Evolutionary conservation across 1,140 invertebrate species (phyloP).

Genomic region (Ceratina calcarata): DNA sequence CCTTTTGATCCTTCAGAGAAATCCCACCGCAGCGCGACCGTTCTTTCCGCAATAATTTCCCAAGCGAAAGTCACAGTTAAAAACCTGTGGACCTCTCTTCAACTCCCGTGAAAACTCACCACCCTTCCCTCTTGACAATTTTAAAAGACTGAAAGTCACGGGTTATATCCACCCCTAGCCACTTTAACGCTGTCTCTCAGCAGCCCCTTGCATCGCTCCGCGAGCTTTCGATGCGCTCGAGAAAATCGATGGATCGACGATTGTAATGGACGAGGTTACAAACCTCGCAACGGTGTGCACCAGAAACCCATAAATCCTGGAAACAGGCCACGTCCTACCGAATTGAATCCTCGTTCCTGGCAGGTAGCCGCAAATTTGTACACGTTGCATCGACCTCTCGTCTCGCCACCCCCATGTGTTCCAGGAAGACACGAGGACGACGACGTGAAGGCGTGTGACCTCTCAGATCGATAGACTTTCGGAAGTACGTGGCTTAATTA

Average conservation of each 20-base stretch:
- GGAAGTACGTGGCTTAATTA: too few species aligned
- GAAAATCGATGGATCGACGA: conserved; percentile 32
- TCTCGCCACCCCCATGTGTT: background rate
- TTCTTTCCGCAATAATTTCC: background rate
- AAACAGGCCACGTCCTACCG: background rate
- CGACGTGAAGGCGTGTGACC: background rate
- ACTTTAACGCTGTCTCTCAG: conserved; percentile 13
- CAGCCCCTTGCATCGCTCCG: background rate
- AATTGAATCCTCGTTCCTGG: conserved; percentile 44
- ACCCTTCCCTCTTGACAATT: conserved; percentile 1
- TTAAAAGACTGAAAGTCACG: conserved; percentile 15
- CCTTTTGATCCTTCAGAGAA: background rate
- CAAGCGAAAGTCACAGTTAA: background rate
- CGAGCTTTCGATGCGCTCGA: background rate
- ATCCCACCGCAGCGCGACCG: background rate
- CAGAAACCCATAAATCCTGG: conserved; percentile 30
- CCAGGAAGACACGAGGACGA: background rate
- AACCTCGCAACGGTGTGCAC: background rate
- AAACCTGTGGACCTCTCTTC: background rate
- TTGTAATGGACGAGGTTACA: conserved; percentile 24
- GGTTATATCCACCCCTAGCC: conserved; percentile 11
- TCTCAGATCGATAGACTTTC: conserved; percentile 32
- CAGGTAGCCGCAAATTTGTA: conserved; percentile 64
- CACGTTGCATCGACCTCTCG: background rate
- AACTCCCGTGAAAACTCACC: background rate